These are phyloP conservation scores for Candoia aspera DNA, from an alignment of 2,113 vertebrate species.

Conservation along the genomic window DNA sequence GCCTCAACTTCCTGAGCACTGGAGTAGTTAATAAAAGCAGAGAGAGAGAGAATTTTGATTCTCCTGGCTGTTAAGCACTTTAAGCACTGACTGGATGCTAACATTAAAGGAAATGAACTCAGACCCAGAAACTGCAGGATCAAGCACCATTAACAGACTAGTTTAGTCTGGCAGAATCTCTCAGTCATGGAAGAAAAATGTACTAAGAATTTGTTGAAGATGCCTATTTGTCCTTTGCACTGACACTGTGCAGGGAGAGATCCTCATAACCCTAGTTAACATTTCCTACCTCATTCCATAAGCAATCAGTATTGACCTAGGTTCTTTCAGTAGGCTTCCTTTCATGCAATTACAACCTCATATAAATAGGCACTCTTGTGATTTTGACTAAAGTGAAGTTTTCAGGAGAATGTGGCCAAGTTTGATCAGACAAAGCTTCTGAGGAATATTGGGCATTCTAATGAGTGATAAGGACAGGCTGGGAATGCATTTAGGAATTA, in stretches of 20 bases:
- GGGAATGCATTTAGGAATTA: background rate
- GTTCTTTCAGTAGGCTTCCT: background rate
- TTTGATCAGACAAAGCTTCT: background rate
- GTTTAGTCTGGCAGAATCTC: conserved; percentile 67
- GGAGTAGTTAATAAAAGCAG: conserved; percentile 67
- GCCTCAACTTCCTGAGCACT: conserved; percentile 52
- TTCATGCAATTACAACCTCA: background rate
- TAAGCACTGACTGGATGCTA: conserved; percentile 61
- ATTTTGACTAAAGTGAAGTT: background rate
- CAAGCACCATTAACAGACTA: conserved; percentile 64
- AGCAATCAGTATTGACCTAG: background rate
- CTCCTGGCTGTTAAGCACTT: conserved; percentile 63
- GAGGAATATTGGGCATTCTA: too few species aligned
- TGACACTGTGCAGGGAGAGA: background rate
- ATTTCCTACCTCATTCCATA: background rate
- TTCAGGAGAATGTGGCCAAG: background rate
- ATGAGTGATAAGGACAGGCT: background rate
- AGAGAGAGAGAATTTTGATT: conserved; percentile 62
- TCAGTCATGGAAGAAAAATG: conserved; percentile 61
- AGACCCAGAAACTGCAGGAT: conserved; percentile 52
- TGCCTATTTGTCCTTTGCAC: conserved; percentile 24
- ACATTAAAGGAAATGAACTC: conserved; percentile 65
- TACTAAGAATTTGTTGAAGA: conserved; percentile 59
- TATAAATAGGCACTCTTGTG: background rate
- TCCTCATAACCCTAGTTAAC: background rate